Evolutionary conservation across 2,113 vertebrate genomes (phyloP).

Genomic region (Hirundichthys speculiger): DNA sequence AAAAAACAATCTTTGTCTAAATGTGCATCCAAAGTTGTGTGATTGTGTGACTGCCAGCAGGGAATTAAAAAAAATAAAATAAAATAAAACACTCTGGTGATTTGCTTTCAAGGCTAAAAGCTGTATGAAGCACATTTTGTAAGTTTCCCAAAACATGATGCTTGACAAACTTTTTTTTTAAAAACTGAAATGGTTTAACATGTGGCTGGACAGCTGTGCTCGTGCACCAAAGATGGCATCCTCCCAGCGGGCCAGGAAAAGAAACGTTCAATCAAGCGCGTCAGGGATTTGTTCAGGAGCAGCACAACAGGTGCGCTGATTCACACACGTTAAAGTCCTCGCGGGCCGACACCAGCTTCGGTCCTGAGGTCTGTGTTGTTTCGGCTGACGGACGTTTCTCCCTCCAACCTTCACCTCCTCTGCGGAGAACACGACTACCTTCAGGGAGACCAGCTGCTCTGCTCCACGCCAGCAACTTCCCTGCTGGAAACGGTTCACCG

Average conservation of each 20-base stretch:
- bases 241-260: conserved; percentile 9
- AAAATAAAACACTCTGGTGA: neutral
- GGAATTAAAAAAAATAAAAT: neutral
- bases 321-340: conserved; percentile 22
- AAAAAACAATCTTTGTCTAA: no score
- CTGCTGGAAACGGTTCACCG: conserved; percentile 21
- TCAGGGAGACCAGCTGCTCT: conserved; percentile 38
- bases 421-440: conserved; percentile 29
- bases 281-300: conserved; percentile 16
- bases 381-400: conserved; percentile 14
- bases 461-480: conserved; percentile 15
- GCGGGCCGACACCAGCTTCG: conserved; percentile 1
- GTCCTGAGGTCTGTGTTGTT: conserved; percentile 7
- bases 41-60: conserved; percentile 14
- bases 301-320: conserved; percentile 42
- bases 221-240: neutral
- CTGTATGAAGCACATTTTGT: neutral
- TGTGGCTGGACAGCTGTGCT: conserved; percentile 44
- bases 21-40: conserved; percentile 14
- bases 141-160: neutral
- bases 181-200: conserved; percentile 16
- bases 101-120: neutral
- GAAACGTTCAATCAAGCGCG: conserved; percentile 32
- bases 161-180: neutral
- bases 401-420: conserved; percentile 28